Conservation (phyloP, 2,797 vertebrate species). For the Dryobates pubescens region DNA sequence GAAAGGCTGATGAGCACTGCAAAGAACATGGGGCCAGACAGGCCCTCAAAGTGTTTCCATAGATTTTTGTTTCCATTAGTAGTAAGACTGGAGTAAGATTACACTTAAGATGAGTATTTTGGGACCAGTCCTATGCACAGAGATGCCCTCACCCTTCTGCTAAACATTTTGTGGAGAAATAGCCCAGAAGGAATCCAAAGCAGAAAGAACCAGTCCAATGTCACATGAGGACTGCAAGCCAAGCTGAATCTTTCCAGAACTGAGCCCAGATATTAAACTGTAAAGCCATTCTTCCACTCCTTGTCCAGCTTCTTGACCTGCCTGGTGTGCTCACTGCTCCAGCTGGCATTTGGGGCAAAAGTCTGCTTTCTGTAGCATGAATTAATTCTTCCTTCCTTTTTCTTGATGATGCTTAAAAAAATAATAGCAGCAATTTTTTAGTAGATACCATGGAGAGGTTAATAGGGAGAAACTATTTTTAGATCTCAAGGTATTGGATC, state of each 20-base stretch:
- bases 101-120: background rate
- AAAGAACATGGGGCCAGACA: background rate
- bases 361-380: background rate
- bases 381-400: background rate
- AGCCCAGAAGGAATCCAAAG: background rate
- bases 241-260: background rate
- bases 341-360: background rate
- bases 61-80: background rate
- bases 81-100: background rate
- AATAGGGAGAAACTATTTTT: constrained; percentile 12
- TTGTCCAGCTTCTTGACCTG: background rate
- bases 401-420: background rate
- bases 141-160: background rate
- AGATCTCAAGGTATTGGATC: background rate
- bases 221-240: background rate
- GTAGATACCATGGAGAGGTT: background rate
- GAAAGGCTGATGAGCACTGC: background rate
- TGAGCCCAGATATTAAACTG: background rate
- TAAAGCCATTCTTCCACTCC: background rate
- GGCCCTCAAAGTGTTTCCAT: background rate
- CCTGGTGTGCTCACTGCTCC: background rate
- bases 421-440: background rate
- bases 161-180: background rate
- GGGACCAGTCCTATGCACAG: background rate
- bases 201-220: background rate